Percentiles rank a stretch among this genome's conserved stretches.
phyloP scores from a whole-genome alignment of 2,113 vertebrate species.

The Poeciliopsis retropinna region DNA sequence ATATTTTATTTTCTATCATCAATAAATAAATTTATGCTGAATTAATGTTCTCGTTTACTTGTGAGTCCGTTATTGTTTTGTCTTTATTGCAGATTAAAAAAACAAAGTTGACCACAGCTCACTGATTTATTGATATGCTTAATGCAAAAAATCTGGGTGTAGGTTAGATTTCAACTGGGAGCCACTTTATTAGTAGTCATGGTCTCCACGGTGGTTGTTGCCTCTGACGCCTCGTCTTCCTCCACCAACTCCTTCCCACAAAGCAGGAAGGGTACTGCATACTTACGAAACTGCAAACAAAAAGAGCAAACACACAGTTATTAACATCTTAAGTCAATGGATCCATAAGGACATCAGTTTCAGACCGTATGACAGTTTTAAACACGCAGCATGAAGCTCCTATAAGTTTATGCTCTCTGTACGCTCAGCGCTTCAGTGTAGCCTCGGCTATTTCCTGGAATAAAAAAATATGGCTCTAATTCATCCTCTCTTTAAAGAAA shows the following conservation, averaged over 20 bases:
- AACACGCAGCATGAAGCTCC: no score
- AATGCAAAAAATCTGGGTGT: neutral
- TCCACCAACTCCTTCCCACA: slow-evolving; percentile 44
- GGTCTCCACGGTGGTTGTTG: slow-evolving; percentile 26
- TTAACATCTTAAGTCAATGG: no score
- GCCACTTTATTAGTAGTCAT: slow-evolving; percentile 46
- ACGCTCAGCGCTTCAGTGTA: no score
- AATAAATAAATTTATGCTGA: slow-evolving; percentile 81
- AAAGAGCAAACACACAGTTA: slow-evolving; percentile 10
- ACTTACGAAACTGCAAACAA: slow-evolving; percentile 57
- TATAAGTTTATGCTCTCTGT: no score
- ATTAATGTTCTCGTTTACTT: slow-evolving; percentile 43
- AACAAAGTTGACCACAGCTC: neutral
- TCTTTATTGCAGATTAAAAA: neutral
- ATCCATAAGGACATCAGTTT: no score
- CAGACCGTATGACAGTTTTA: no score
- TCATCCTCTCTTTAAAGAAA: no score
- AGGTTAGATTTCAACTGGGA: slow-evolving; percentile 50
- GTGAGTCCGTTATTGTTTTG: neutral
- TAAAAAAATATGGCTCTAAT: no score
- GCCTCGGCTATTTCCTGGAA: no score
- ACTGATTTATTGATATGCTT: neutral
- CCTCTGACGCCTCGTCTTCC: slow-evolving; percentile 52
- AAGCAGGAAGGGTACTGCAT: slow-evolving; percentile 63
- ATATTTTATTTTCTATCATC: slow-evolving; percentile 83